phyloP scores from a whole-genome alignment of 2,113 vertebrate genomes.

The Eonycteris spelaea region DNA sequence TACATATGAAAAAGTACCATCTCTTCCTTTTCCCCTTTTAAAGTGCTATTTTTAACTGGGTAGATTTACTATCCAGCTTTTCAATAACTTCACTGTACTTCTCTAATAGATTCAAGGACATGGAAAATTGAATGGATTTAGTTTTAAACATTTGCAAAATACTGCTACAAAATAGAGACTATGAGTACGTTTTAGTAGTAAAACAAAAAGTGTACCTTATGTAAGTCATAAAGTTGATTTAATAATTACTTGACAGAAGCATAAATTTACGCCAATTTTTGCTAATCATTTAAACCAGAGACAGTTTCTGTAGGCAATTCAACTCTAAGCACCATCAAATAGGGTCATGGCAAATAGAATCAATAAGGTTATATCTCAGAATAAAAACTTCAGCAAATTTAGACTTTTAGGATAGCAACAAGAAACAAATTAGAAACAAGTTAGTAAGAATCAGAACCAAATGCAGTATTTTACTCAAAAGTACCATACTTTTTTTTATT shows the following conservation, averaged over 20 bases:
- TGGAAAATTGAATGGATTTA: constrained; percentile 27
- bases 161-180: constrained; percentile 24
- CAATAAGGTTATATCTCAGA: not conserved
- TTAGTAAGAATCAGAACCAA: not conserved
- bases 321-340: constrained; percentile 33
- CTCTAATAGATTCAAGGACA: constrained; percentile 27
- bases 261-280: constrained; percentile 39
- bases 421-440: too few relatives aligned
- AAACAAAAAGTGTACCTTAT: constrained; percentile 42
- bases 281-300: constrained; percentile 28
- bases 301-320: constrained; percentile 45
- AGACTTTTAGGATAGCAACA: constrained; percentile 17
- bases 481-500: constrained; percentile 13
- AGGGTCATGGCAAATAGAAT: not conserved
- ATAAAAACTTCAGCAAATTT: constrained; percentile 33
- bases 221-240: constrained; percentile 41
- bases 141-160: constrained; percentile 44
- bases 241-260: constrained; percentile 61
- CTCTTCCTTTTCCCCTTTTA: constrained; percentile 55
- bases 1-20: constrained; percentile 52
- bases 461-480: constrained; percentile 6
- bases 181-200: constrained; percentile 19
- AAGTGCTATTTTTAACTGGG: constrained; percentile 65
- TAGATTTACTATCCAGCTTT: constrained; percentile 61
- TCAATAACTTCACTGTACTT: constrained; percentile 57